These are phyloP conservation scores for Luehdorfia chinensis DNA, from an alignment of 1,140 invertebrate genomes.

Conservation along the genomic window DNA sequence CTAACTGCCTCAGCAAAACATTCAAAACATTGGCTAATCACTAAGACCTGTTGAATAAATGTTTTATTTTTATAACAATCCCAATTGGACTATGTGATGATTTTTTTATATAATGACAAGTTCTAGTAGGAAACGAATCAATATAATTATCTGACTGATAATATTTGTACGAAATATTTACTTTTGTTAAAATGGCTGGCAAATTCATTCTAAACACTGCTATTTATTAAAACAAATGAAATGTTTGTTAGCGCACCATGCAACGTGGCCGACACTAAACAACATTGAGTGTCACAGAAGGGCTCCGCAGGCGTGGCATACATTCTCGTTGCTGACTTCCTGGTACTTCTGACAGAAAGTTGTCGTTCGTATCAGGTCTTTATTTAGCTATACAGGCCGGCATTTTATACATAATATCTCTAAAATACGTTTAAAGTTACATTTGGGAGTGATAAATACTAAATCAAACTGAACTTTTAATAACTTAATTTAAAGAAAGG, in stretches of 20 bases:
- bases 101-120: not conserved
- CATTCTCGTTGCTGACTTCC: slow-evolving; percentile 46
- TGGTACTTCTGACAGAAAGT: slow-evolving; percentile 32
- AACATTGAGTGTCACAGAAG: slow-evolving; percentile 34
- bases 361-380: slow-evolving; percentile 23
- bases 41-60: slow-evolving; percentile 39
- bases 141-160: no score
- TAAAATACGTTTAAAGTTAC: no score
- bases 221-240: no score
- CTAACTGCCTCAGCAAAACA: slow-evolving; percentile 38
- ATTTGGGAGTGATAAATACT: no score
- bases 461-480: no score
- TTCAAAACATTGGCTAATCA: slow-evolving; percentile 56
- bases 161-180: no score
- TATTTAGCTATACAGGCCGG: not conserved
- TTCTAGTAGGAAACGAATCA: no score
- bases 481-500: no score
- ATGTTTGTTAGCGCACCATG: no score
- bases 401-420: no score
- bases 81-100: not conserved
- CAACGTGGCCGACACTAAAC: slow-evolving; percentile 35
- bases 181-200: no score
- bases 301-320: slow-evolving; percentile 43
- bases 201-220: no score
- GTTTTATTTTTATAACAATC: slow-evolving; percentile 20